A percentile compares a stretch with the other conserved stretches of the same genome.
These are phyloP conservation scores for Pyrochroa serraticornis DNA, from an alignment of 2,888 invertebrate species.

Conservation along the genomic window DNA sequence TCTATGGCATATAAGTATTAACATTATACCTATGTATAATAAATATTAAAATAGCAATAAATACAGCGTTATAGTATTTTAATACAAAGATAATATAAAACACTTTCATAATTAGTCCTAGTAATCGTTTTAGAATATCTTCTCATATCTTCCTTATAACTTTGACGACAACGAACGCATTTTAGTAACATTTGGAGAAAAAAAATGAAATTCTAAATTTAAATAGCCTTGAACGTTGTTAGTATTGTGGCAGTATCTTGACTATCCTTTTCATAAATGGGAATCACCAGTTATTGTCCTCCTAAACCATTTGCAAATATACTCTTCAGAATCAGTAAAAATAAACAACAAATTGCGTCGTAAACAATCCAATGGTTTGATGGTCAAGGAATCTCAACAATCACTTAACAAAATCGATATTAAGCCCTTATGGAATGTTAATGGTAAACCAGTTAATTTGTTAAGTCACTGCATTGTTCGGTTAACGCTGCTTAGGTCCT, in stretches of 20 bases:
- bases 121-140: conserved; percentile 36
- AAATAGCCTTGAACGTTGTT: conserved; percentile 20
- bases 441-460: conserved; percentile 40
- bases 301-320: conserved; percentile 42
- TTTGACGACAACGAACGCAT: conserved; percentile 13
- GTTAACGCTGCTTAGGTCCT: conserved; percentile 49
- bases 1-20: not conserved
- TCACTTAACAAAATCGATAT: conserved; percentile 39
- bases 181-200: conserved; percentile 4
- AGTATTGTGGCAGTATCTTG: conserved; percentile 34
- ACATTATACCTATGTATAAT: conserved; percentile 3
- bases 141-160: conserved; percentile 23
- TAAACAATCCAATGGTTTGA: conserved; percentile 45
- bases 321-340: conserved; percentile 13
- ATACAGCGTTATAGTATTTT: conserved; percentile 44
- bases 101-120: conserved; percentile 25
- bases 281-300: conserved; percentile 53
- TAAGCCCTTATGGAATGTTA: conserved; percentile 12
- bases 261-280: conserved; percentile 21
- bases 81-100: conserved; percentile 40
- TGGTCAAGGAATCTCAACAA: conserved; percentile 28
- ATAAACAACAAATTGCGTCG: conserved; percentile 32
- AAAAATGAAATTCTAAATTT: conserved; percentile 6
- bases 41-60: conserved; percentile 45
- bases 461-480: conserved; percentile 56